Base-by-base conservation (phyloP, 2,888 invertebrate species). In the Nemapogon koenigi region DNA sequence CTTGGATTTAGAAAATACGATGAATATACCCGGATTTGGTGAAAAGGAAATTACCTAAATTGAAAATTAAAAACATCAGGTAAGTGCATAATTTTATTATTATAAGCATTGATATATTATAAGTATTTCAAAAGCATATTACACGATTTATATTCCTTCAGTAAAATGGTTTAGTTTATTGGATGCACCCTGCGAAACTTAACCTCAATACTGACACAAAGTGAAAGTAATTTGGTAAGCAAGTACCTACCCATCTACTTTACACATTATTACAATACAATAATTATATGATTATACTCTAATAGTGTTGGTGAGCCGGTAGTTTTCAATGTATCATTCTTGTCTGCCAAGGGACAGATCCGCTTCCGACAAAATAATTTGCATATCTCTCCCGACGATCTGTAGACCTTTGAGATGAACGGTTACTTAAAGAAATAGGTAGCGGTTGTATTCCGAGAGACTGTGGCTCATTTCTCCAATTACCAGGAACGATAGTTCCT, bases 221-320 rank as follows among this genome's bases (percentile, higher is more conserved):
- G 38, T 41, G 41, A 41, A 41, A 41, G 41, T 39, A 41, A 44
- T 43, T 43, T 40, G 43, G 43, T 43, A 43, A 38, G 39, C 40
- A 40, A 38, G 39, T 41, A 40, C 40, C 39, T 44, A 41, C 39
- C 33, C 38, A 41, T 31, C 38, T 41, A 38, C 35, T 38, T 29
- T 37, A 35, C 29, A 38, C 38, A 11, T 13, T 37, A 26, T 32
- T 26, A 38, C 19, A 38, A 10, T 31, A 31, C 31, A 38, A 38
- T 26, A 37, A 37, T 16, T 22, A 22, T 22, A 22, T 22, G 22
- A 22, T 22, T 29, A 29, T 11, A 29, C 29, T 10, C 8, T n/a
- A n/a, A n/a, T 29, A 29, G n/a, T 29, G 29, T 29, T 11, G 37
- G 35, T 30, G 35, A 35, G 35, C 36, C 28, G 33, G 37, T 37